A percentile compares a stretch with the other conserved stretches of the same genome.
phyloP scores from a whole-genome alignment of 2,888 invertebrate genomes.

The Apamea crenata region DNA sequence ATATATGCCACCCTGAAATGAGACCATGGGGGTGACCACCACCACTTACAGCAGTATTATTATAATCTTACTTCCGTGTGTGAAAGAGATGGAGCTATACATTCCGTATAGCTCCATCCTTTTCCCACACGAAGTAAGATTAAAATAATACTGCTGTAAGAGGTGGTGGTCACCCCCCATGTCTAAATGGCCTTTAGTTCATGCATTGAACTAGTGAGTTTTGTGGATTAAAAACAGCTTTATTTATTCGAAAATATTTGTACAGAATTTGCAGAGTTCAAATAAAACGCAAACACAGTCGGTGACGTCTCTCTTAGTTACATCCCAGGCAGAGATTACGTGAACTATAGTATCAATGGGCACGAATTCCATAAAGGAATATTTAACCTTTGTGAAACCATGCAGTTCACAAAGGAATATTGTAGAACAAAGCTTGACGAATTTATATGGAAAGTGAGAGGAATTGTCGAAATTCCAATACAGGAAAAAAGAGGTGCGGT shows the following conservation, averaged over 20 bases:
- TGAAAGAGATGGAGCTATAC: too few species aligned
- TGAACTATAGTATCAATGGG: too few species aligned
- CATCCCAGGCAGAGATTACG: not conserved
- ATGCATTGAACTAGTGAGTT: not conserved
- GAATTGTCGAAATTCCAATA: not conserved
- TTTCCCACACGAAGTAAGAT: too few species aligned
- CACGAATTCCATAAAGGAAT: constrained; percentile 6
- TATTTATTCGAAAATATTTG: not conserved
- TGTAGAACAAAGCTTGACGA: not conserved
- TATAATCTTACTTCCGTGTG: too few species aligned
- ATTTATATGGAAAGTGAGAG: not conserved
- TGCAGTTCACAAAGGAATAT: not conserved
- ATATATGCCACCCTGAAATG: too few species aligned
- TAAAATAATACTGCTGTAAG: too few species aligned
- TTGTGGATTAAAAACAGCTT: not conserved
- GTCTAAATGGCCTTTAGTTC: not conserved
- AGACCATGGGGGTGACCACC: too few species aligned
- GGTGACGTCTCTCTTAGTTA: not conserved
- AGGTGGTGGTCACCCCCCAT: too few species aligned
- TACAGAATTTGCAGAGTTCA: not conserved
- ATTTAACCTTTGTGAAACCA: not conserved
- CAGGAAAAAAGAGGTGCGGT: not conserved
- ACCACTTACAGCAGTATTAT: too few species aligned
- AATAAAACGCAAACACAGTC: not conserved
- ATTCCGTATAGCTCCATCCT: too few species aligned